phyloP scores from a whole-genome alignment of 2,113 vertebrate genomes.

The Malurus melanocephalus region DNA sequence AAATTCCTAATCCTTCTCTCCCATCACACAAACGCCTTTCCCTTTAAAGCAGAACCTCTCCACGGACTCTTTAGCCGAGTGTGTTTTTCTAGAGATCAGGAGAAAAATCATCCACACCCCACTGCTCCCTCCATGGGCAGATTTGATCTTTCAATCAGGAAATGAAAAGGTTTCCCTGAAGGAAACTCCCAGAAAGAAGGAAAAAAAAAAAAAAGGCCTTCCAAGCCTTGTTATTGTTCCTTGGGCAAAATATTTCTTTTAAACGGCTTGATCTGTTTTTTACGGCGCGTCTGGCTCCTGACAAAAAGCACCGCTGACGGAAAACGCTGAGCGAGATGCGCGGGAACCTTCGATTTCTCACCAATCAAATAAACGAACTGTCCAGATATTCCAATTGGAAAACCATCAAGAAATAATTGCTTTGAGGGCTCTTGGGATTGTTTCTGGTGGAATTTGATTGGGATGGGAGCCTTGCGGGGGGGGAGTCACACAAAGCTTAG shows the following conservation, averaged over 20 bases:
- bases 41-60: not conserved
- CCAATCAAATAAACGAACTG: not conserved
- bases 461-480: not conserved
- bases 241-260: constrained; percentile 26
- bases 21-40: not conserved
- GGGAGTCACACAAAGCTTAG: not conserved
- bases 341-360: not conserved
- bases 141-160: constrained; percentile 31
- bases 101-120: not conserved
- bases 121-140: constrained; percentile 20
- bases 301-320: not conserved
- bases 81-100: constrained; percentile 9
- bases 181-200: constrained; percentile 24
- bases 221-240: constrained; percentile 17
- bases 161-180: constrained; percentile 46
- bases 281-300: not conserved
- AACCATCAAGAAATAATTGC: constrained; percentile 37
- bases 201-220: not conserved
- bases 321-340: not conserved
- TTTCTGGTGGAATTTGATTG: not conserved
- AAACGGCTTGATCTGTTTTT: constrained; percentile 5
- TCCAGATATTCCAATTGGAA: constrained; percentile 2
- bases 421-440: not conserved
- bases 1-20: not conserved
- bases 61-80: not conserved